A percentile compares a stretch with the other conserved stretches of the same genome.
Evolutionary conservation across 2,113 vertebrate genomes (phyloP).

Genomic region (Dolichotis patagonum): DNA sequence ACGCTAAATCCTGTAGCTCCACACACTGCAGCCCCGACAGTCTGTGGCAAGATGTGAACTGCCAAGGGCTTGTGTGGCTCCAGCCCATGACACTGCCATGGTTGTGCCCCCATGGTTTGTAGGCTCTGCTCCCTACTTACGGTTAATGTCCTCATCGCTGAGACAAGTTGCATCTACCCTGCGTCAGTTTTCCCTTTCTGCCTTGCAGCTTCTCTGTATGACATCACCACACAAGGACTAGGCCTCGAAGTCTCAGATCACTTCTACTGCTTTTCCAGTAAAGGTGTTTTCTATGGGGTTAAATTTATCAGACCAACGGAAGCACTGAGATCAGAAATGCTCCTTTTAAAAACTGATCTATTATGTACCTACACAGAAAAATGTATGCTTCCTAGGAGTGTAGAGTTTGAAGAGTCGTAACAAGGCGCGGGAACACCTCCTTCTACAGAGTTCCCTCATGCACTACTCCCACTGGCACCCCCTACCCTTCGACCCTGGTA

Average conservation of each 20-base stretch:
- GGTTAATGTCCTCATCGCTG: not conserved
- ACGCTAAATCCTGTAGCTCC: not conserved
- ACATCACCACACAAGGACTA: not conserved
- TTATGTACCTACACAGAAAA: not conserved
- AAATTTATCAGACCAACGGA: not conserved
- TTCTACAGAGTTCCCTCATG: not conserved
- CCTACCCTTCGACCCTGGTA: not conserved
- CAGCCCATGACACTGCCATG: not conserved
- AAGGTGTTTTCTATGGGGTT: not conserved
- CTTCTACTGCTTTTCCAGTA: not conserved
- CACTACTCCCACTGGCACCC: not conserved
- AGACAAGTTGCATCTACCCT: accelerated
- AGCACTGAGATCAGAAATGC: not conserved
- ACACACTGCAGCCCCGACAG: not conserved
- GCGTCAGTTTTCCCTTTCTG: not conserved
- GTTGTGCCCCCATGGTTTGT: not conserved
- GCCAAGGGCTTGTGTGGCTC: not conserved
- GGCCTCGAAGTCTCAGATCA: not conserved
- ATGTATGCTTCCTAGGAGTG: not conserved
- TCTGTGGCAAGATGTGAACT: not conserved
- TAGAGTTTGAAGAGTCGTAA: not conserved
- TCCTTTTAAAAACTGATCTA: not conserved
- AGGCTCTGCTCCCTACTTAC: not conserved
- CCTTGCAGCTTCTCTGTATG: not conserved
- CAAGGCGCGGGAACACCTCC: not conserved